phyloP scores from a whole-genome alignment of 2,888 invertebrate genomes.

The Polyploca ridens region DNA sequence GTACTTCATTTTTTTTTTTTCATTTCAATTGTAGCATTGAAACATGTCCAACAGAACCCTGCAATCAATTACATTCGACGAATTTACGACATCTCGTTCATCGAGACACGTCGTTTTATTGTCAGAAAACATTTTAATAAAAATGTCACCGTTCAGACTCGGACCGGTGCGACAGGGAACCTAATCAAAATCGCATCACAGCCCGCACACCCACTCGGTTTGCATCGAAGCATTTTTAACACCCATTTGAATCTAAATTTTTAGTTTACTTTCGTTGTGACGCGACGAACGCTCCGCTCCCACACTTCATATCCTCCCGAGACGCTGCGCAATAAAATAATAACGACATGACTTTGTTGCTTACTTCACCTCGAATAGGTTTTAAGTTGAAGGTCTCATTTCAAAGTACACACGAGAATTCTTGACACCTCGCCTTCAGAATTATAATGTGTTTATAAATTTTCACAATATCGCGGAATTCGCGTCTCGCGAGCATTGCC shows the following conservation, averaged over 20 bases:
- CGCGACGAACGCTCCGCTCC: constrained; percentile 45
- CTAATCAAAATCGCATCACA: constrained; percentile 78
- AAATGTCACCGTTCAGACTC: constrained; percentile 54
- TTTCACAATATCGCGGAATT: constrained; percentile 52
- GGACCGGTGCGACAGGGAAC: constrained; percentile 38
- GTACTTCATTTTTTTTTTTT: constrained; percentile 39
- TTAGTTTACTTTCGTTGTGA: constrained; percentile 59
- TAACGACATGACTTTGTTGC: constrained; percentile 49
- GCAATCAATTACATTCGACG: constrained; percentile 59
- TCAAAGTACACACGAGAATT: constrained; percentile 31
- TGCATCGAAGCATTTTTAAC: constrained; percentile 67
- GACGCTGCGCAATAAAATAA: constrained; percentile 62
- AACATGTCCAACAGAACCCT: constrained; percentile 42
- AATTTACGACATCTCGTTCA: constrained; percentile 63
- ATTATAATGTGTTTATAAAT: constrained; percentile 56
- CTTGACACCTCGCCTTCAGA: constrained; percentile 38
- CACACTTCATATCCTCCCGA: constrained; percentile 56
- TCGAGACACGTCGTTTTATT: constrained; percentile 53
- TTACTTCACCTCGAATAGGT: constrained; percentile 42
- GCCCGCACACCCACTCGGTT: constrained; percentile 59
- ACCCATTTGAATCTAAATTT: constrained; percentile 71
- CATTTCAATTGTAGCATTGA: constrained; percentile 46
- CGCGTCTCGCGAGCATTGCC: constrained; percentile 47
- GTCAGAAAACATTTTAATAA: constrained; percentile 66
- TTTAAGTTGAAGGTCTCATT: constrained; percentile 36